Conservation (phyloP, 2,888 invertebrate genomes). For the Dorcus hopei region DNA sequence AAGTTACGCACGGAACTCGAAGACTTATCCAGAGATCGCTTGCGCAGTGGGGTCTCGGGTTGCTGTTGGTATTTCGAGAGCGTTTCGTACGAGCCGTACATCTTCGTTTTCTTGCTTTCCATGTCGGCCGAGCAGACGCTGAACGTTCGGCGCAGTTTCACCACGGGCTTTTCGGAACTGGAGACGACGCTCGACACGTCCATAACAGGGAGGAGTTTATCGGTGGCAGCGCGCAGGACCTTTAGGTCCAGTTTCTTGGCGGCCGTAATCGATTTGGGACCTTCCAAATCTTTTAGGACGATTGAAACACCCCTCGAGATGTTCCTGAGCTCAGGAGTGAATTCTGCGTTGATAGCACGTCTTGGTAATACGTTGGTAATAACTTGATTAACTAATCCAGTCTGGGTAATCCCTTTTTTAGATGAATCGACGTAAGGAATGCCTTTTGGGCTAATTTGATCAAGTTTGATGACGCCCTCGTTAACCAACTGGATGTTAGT, state of each 20-base stretch:
- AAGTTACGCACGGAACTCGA: conserved; percentile 11
- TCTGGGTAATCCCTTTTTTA: no score
- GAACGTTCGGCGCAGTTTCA: conserved; percentile 36
- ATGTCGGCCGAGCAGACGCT: conserved; percentile 38
- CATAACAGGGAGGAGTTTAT: conserved; percentile 43
- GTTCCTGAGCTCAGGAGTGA: no score
- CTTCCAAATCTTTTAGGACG: not conserved
- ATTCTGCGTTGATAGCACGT: no score
- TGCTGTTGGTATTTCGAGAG: conserved; percentile 27
- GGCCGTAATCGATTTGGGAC: not conserved
- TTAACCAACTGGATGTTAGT: no score
- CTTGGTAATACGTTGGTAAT: no score
- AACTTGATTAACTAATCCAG: no score
- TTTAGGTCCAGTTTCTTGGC: conserved; percentile 8
- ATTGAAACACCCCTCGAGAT: no score
- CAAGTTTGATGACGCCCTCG: no score
- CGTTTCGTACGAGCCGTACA: conserved; percentile 35
- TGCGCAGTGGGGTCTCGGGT: conserved; percentile 27
- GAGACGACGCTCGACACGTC: conserved; percentile 35
- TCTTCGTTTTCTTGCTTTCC: conserved; percentile 24
- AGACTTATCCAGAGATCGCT: conserved; percentile 35
- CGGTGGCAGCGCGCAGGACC: conserved; percentile 21
- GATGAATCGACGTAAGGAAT: no score
- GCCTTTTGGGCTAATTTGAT: no score
- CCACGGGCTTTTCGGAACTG: conserved; percentile 18